Conservation (phyloP, 2,797 vertebrate genomes). For the Anguilla megastoma region DNA sequence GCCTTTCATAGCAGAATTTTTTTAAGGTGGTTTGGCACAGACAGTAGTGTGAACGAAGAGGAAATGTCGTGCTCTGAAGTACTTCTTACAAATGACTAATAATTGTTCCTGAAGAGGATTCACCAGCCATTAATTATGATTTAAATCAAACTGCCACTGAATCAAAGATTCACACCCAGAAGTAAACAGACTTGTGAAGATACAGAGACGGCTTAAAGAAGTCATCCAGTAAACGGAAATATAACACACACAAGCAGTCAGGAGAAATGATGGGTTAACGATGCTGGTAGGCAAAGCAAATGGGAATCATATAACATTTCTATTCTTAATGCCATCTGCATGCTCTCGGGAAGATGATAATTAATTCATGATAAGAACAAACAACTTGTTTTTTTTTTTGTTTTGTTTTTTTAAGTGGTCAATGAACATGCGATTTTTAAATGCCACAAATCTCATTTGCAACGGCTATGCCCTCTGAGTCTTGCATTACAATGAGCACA, state of each 20-base stretch:
- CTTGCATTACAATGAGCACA: background rate
- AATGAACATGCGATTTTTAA: background rate
- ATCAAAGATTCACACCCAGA: background rate
- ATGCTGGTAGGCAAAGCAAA: background rate
- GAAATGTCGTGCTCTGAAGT: background rate
- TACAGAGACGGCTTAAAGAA: background rate
- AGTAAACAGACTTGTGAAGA: background rate
- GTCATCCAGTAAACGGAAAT: background rate
- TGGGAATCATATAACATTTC: background rate
- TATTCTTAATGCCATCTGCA: background rate
- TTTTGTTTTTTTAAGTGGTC: background rate
- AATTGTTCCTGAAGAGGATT: background rate
- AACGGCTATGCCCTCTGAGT: background rate
- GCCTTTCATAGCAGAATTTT: background rate
- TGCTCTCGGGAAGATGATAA: background rate
- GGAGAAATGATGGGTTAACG: background rate
- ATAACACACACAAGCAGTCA: background rate
- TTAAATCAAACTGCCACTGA: background rate
- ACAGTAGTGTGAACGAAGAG: background rate
- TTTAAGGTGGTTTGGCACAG: background rate
- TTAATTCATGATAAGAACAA: background rate
- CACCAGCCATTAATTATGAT: background rate
- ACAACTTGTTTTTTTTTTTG: background rate
- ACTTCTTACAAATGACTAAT: background rate
- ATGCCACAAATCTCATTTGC: background rate